These are phyloP conservation scores for Phalanger gymnotis DNA, from an alignment of 2,797 vertebrate genomes.

Conservation along the genomic window DNA sequence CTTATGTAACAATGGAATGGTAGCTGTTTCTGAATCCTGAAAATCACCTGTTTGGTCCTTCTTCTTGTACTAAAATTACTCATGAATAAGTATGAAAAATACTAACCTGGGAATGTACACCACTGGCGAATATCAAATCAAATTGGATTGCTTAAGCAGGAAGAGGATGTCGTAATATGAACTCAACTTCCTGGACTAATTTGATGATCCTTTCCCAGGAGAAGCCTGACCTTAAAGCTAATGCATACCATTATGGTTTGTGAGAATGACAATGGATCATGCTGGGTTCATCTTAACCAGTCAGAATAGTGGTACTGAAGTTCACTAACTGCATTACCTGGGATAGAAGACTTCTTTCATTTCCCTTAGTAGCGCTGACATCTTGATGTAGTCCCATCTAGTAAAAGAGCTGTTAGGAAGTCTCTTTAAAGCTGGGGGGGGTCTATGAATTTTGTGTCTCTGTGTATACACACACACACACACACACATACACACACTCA, in stretches of 20 bases:
- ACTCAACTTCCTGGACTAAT: not conserved
- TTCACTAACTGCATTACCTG: not conserved
- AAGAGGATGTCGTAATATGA: not conserved
- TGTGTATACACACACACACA: not conserved
- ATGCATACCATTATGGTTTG: not conserved
- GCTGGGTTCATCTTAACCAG: not conserved
- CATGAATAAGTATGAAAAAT: not conserved
- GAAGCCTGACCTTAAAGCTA: not conserved
- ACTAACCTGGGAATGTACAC: not conserved
- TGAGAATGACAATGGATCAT: not conserved
- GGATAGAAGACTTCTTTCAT: not conserved
- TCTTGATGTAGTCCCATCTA: not conserved
- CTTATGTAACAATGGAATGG: not conserved
- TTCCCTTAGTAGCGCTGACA: not conserved
- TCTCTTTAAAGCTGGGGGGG: not conserved
- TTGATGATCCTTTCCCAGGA: not conserved
- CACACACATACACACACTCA: too few relatives aligned
- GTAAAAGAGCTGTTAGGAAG: not conserved
- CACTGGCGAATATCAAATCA: not conserved
- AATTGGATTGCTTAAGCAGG: not conserved
- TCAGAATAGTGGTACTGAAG: not conserved
- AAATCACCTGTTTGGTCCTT: constrained; percentile 20
- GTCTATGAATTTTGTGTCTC: not conserved
- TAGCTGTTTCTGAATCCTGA: constrained; percentile 1
- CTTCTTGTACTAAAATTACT: not conserved